Evolutionary conservation across 2,797 vertebrate species (phyloP).

Genomic region (Amniataba percoides): DNA sequence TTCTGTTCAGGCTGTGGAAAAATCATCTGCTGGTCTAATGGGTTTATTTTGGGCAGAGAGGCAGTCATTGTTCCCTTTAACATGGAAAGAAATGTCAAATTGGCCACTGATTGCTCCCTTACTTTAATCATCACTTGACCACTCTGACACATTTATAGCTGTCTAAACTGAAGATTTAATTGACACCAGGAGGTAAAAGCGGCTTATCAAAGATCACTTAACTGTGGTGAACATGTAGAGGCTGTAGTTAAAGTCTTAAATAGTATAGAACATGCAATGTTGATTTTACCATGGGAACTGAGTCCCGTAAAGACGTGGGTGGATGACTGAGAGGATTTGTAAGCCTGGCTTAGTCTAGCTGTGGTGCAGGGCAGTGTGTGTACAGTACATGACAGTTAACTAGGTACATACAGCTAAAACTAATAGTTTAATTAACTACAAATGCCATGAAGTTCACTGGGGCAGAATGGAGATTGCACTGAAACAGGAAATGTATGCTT

Average conservation of each 20-base stretch:
- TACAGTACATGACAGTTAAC: not conserved
- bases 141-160: constrained; percentile 42
- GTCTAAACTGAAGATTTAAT: constrained; percentile 51
- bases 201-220: constrained; percentile 53
- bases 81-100: constrained; percentile 37
- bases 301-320: constrained; percentile 29
- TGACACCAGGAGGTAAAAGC: constrained; percentile 53
- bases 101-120: constrained; percentile 17
- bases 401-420: not conserved
- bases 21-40: constrained; percentile 40
- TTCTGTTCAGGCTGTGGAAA: constrained; percentile 37
- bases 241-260: constrained; percentile 46
- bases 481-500: not conserved
- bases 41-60: constrained; percentile 45
- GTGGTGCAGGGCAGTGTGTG: not conserved
- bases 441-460: not conserved
- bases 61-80: constrained; percentile 44
- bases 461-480: not conserved
- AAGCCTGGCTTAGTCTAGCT: not conserved
- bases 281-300: constrained; percentile 59
- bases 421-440: not conserved
- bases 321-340: constrained; percentile 15
- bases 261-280: constrained; percentile 48
- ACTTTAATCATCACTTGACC: constrained; percentile 47
- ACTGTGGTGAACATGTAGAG: constrained; percentile 51